Base-by-base conservation (phyloP, 2,113 vertebrate genomes). In the Crotalus helleri region DNA sequence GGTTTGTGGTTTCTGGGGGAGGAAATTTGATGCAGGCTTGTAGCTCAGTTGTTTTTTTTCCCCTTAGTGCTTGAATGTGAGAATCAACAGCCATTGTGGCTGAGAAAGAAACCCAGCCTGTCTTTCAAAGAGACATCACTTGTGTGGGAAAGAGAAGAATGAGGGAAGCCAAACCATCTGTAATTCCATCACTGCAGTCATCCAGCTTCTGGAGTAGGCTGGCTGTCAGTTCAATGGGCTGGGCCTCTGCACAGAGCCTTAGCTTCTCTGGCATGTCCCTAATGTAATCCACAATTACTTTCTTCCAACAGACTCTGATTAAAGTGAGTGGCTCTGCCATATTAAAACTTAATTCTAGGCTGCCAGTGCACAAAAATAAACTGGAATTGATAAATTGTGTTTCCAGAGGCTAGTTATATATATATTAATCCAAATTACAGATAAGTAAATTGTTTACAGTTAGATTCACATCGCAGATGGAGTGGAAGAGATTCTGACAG, bases 1-100 rank as follows among this genome's bases (percentile, higher is more conserved):
- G 87, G 49, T 15, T 26, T 96, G 95, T 92, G 94, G 95, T 95
- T 96, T 93, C 86, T 85, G 85, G 23, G 88, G 53, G 93, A 86
- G 95, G 95, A 97, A 95, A 96, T 86, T 88, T 58, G 96, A 96
- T 93, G 94, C 89, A 29, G 29, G 61, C 88, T 59, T 3, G 58
- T 29, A 93, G 94, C 95, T 94, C 91, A 92, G 96, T 93, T 69
- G 64, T 69, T 33, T 61, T 93, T 54, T 86, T 92, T 90, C 89
- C 74, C 94, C 91, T 57, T 44, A 3, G 0, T 9, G 89, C 92
- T 92, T 85, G 94, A 0, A 1, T 69, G 93, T 74, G 94, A 96
- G 93, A 96, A 92, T 74, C 94, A 11, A 26, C 8, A 3, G 93
- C 88, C 57, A 74, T 87, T 2, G 87, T 87, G 93, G 92, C 87